Evolutionary conservation across 2,113 vertebrate genomes (phyloP).

Genomic region (Crypturellus undulatus): DNA sequence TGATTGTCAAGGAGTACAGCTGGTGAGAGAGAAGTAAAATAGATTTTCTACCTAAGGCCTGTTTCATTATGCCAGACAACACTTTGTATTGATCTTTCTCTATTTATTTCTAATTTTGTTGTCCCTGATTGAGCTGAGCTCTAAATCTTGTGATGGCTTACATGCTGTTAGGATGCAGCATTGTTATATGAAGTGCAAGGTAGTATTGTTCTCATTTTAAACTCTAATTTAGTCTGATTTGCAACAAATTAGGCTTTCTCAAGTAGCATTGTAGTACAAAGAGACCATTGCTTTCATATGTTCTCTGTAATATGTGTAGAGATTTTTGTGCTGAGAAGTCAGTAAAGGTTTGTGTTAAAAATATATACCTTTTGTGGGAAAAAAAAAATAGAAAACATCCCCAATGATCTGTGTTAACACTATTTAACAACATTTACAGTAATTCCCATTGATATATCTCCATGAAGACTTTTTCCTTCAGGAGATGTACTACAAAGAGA

Average conservation of each 20-base stretch:
- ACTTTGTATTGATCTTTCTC: slow-evolving; percentile 80
- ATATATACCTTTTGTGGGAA: accelerated
- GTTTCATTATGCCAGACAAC: slow-evolving; percentile 83
- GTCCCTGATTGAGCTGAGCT: slow-evolving; percentile 81
- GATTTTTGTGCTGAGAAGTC: background rate
- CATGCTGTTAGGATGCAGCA: slow-evolving; percentile 76
- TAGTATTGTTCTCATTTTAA: slow-evolving; percentile 80
- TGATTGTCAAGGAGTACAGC: slow-evolving; percentile 48
- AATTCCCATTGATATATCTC: background rate
- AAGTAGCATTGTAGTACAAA: slow-evolving; percentile 52
- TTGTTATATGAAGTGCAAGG: slow-evolving; percentile 63
- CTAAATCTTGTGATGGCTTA: slow-evolving; percentile 80
- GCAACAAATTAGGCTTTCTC: slow-evolving; percentile 72
- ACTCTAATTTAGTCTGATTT: slow-evolving; percentile 79
- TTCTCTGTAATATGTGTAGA: background rate
- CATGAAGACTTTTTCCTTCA: background rate
- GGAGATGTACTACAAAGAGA: background rate
- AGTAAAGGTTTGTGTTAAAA: background rate
- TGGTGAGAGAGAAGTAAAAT: slow-evolving; percentile 76
- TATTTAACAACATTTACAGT: background rate
- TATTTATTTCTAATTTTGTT: slow-evolving; percentile 87
- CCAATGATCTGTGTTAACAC: background rate
- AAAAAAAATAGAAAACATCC: background rate
- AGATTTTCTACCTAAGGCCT: slow-evolving; percentile 76
- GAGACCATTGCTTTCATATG: slow-evolving; percentile 6